phyloP scores from a whole-genome alignment of 2,888 invertebrate species.

The Drosophila rubida region DNA sequence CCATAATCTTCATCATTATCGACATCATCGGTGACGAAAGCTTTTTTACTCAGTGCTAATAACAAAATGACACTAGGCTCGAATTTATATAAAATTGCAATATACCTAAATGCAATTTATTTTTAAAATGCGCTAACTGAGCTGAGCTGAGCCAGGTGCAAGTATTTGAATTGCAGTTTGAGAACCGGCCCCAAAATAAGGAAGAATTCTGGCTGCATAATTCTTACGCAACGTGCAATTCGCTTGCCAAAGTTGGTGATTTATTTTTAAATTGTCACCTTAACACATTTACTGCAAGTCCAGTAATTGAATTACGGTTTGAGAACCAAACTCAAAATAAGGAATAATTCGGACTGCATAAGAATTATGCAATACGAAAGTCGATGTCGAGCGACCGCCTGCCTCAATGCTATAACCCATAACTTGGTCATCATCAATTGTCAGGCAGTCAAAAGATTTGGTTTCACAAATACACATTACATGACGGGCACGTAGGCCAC shows the following conservation, averaged over 20 bases:
- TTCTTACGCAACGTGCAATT: no score
- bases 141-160: not conserved
- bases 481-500: conserved; percentile 57
- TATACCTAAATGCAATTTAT: not conserved
- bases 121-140: not conserved
- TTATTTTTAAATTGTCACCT: not conserved
- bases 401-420: conserved; percentile 28
- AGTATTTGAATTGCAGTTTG: no score
- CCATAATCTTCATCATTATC: conserved; percentile 29
- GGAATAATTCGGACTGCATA: not conserved
- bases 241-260: not conserved
- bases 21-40: conserved; percentile 50
- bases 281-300: no score
- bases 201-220: no score
- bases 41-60: conserved; percentile 12
- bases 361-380: not conserved
- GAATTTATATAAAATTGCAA: not conserved
- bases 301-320: conserved; percentile 7
- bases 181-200: no score
- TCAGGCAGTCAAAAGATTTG: not conserved
- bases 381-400: conserved; percentile 7
- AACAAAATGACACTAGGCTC: conserved; percentile 31
- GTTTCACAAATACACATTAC: conserved; percentile 37
- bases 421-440: conserved; percentile 21
- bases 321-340: not conserved